Percentiles rank a stretch among this genome's conserved stretches.
phyloP scores from a whole-genome alignment of 2,888 invertebrate genomes.

The Caenorhabditis zanzibari region DNA sequence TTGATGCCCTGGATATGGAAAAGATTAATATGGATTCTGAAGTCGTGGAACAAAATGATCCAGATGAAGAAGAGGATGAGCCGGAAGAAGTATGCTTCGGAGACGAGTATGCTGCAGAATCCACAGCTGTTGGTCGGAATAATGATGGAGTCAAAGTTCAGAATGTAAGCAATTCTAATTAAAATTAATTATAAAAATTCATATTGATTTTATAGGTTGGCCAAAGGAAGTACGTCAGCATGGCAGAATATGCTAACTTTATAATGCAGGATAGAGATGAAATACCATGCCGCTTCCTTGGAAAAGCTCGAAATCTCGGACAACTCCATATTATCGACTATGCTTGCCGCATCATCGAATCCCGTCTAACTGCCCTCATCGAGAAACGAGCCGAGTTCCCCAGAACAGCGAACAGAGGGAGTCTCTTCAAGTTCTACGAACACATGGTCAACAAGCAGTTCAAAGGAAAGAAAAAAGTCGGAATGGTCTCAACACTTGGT shows the following conservation, averaged over 20 bases:
- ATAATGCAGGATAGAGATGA: background rate
- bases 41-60: too few relatives aligned
- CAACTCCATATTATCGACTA: background rate
- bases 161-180: background rate
- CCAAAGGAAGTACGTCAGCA: too few relatives aligned
- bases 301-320: too few relatives aligned
- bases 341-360: background rate
- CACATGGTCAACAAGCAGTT: background rate
- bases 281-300: too few relatives aligned
- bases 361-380: background rate
- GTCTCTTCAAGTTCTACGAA: background rate
- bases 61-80: background rate
- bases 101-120: background rate
- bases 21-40: too few relatives aligned
- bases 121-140: background rate
- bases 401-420: background rate
- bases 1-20: too few relatives aligned
- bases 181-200: too few relatives aligned
- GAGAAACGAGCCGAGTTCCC: conserved; percentile 15
- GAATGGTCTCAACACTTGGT: conserved; percentile 12
- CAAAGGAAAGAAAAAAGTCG: conserved; percentile 2
- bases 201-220: too few relatives aligned
- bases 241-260: too few relatives aligned
- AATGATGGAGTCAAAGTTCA: background rate
- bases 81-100: background rate